Evolutionary conservation across 2,113 vertebrate species (phyloP).

Genomic region (Numenius arquata): DNA sequence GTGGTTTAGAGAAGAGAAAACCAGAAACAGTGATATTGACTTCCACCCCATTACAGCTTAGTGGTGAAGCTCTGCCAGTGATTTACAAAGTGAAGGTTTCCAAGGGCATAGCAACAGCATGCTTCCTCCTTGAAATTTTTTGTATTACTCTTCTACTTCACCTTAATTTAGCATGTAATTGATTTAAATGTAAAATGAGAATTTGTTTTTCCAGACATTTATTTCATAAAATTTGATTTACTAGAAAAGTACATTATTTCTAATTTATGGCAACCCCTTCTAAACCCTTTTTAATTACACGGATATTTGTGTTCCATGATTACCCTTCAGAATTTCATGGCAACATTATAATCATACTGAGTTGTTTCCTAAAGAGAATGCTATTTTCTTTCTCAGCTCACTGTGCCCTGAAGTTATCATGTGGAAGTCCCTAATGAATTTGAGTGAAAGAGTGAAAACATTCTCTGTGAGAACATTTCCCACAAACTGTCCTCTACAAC

Average conservation of each 20-base stretch:
- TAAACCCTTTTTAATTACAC: slow-evolving; percentile 26
- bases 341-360: not conserved
- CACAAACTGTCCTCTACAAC: not conserved
- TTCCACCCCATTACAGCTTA: not conserved
- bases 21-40: not conserved
- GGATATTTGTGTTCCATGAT: slow-evolving; percentile 3
- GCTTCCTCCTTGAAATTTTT: not conserved
- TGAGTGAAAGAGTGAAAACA: not conserved
- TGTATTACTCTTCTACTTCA: not conserved
- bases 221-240: not conserved
- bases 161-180: slow-evolving; percentile 1
- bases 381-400: not conserved
- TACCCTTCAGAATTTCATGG: not conserved
- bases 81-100: not conserved
- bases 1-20: not conserved
- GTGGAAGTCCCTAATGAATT: not conserved
- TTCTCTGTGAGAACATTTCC: not conserved
- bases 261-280: not conserved
- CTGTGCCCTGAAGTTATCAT: not conserved
- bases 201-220: slow-evolving; percentile 2
- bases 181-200: not conserved
- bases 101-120: not conserved
- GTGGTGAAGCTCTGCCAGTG: not conserved
- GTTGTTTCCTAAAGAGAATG: not conserved
- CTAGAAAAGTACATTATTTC: slow-evolving; percentile 2